Base-by-base conservation (phyloP, 2,888 invertebrate genomes). In the Physocephala rufipes region DNA sequence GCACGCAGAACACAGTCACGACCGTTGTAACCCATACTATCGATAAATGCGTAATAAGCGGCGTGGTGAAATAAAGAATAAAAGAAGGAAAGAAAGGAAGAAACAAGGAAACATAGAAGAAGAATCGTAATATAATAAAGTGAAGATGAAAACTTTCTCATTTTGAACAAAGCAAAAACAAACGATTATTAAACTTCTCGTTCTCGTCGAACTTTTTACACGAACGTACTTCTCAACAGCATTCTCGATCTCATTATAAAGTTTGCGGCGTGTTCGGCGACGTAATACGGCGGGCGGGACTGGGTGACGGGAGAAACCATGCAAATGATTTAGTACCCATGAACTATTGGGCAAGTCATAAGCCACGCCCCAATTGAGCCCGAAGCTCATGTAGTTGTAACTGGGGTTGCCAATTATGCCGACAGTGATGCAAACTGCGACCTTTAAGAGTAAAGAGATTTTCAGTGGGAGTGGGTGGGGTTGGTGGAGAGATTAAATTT, bases 21-120 rank as follows among this genome's bases (percentile, higher is more conserved):
- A 0, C 94, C 94, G 78, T 91, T 89, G 81, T 91, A 92, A 3
- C 93, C 93, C 90, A 93, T 92, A 74, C 94, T 94, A 85, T 7
- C 88, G 88, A 75, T 63, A 63, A 63, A 69, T 62, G 13, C n/a
- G 55, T 36, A 36, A 9, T 9, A 4, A 36, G 36, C 36, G 36
- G n/a, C n/a, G n/a, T n/a, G n/a, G n/a, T n/a, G n/a, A n/a, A n/a
- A n/a, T n/a, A n/a, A n/a, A n/a, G n/a, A n/a, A n/a, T n/a, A n/a
- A n/a, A 15, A 15, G 45, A 9, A 45, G 45, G 45, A 45, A 15
- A 15, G 51, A 16, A 51, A 19, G 5, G 51, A 24, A n/a, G n/a
- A 1, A 53, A 2, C 19, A 19, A 19, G 28, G 26, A 24, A 58
- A 58, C 2, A 58, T 70, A 64, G 24, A 1, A 72, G 19, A 64